Evolutionary conservation across 2,888 invertebrate genomes (phyloP).

Genomic region (Drosophila affinis): DNA sequence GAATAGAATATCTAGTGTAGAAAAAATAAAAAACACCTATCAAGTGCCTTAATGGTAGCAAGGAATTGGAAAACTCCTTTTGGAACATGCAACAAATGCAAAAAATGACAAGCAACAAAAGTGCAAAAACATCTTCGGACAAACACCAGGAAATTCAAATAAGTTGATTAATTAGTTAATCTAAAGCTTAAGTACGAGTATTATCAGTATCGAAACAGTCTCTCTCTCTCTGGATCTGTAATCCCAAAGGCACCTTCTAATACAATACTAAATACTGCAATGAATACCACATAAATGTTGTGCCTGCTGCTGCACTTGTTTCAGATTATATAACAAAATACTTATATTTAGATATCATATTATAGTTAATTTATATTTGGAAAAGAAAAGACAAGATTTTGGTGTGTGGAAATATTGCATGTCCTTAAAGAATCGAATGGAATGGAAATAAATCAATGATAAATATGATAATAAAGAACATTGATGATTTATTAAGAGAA

Average conservation of each 20-base stretch:
- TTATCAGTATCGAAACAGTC: conserved; percentile 15
- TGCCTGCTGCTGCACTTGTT: conserved; percentile 58
- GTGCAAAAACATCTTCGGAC: not conserved
- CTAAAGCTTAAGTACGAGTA: conserved; percentile 19
- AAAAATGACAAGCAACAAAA: conserved; percentile 25
- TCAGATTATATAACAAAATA: conserved; percentile 33
- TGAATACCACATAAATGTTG: conserved; percentile 57
- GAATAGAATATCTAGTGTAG: conserved; percentile 27
- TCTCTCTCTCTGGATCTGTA: conserved; percentile 18
- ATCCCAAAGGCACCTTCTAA: conserved; percentile 30
- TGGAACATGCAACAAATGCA: conserved; percentile 28
- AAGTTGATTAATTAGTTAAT: conserved; percentile 1
- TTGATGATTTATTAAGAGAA: not conserved
- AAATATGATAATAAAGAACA: not conserved
- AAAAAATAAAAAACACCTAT: conserved; percentile 27
- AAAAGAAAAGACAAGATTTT: conserved; percentile 3
- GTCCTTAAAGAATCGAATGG: conserved; percentile 29
- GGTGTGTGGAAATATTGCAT: conserved; percentile 23
- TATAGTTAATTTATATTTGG: conserved; percentile 36
- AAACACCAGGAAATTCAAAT: conserved; percentile 12
- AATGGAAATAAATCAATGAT: conserved; percentile 28
- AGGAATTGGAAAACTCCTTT: conserved; percentile 42
- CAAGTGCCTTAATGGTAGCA: conserved; percentile 59
- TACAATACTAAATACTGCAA: conserved; percentile 43
- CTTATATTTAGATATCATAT: conserved; percentile 34